Evolutionary conservation across 1,140 invertebrate genomes (phyloP), one percentile per base, ranked within the genome.

Genomic region (Drosophila bifasciata): DNA sequence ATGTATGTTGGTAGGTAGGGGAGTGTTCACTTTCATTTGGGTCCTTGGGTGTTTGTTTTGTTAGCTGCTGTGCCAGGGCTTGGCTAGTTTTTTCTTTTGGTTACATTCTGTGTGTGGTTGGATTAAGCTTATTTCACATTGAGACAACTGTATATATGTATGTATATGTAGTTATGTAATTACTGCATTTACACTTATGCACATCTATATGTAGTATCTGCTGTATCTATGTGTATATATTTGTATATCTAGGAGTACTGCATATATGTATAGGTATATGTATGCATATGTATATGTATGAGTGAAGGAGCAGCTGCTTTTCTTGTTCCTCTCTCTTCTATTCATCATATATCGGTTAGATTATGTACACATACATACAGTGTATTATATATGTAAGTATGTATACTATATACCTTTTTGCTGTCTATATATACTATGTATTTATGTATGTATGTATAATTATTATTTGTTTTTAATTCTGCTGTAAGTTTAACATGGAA

Each of bases 401-500:
- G 57, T 73, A 72, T 73, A 62, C n/a, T n/a, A n/a, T n/a, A n/a
- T n/a, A n/a, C n/a, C n/a, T n/a, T n/a, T n/a, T n/a, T n/a, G n/a
- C n/a, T n/a, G n/a, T n/a, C n/a, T n/a, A n/a, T n/a, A n/a, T n/a
- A n/a, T n/a, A n/a, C n/a, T n/a, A n/a, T n/a, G n/a, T n/a, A n/a
- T 75, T 46, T 71, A 52, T 69, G 61, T 46, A 45, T 62, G 28
- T 70, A 64, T 72, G 57, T 73, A 72, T 73, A 62, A 79, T 62
- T 83, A 79, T 62, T 83, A 63, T 77, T 59, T 61, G 46, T 79
- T 45, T 68, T 45, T 61, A 52, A 52, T 45, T 76, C 68, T 77
- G 67, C 53, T 61, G 67, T 44, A 58, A 19, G 36, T 61, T 66
- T 67, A 79, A 85, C 80, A 85, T 86, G 81, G 71, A 80, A 77